A percentile compares a stretch with the other conserved stretches of the same genome.
phyloP scores from a whole-genome alignment of 2,888 invertebrate species.

The Papilio gigon region DNA sequence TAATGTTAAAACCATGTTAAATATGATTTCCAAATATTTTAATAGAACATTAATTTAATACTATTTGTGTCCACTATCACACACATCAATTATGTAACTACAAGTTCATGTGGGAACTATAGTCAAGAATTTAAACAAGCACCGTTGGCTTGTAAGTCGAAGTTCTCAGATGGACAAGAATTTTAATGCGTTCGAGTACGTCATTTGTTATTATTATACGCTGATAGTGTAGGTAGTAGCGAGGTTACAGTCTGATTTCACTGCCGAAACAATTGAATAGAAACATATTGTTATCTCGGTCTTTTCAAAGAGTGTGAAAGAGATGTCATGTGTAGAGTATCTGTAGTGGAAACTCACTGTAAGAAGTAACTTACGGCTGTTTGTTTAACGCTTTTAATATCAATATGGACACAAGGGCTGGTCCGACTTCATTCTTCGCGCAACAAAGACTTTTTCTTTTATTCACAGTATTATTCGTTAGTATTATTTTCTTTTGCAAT shows the following conservation, averaged over 20 bases:
- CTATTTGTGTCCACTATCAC: neutral
- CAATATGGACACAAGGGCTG: conserved; percentile 29
- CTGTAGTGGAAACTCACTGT: neutral
- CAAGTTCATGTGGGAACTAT: conserved; percentile 22
- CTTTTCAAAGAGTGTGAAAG: neutral
- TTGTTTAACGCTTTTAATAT: conserved; percentile 36
- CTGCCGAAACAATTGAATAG: no score
- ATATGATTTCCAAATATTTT: neutral
- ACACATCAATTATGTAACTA: neutral
- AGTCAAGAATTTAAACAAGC: conserved; percentile 25
- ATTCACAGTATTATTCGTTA: neutral
- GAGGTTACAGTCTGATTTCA: neutral
- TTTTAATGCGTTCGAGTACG: conserved; percentile 39
- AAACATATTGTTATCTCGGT: neutral
- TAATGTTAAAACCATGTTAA: no score
- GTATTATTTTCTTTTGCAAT: conserved; percentile 9
- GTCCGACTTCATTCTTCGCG: conserved; percentile 11
- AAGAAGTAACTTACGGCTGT: conserved; percentile 21
- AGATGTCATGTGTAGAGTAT: conserved; percentile 35
- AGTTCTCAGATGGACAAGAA: conserved; percentile 30
- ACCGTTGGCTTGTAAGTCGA: conserved; percentile 11
- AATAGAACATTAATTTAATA: neutral
- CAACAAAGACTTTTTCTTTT: conserved; percentile 10
- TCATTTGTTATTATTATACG: conserved; percentile 45
- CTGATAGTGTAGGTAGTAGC: conserved; percentile 61